A percentile compares a stretch with the other conserved stretches of the same genome.
Conservation (phyloP, 2,888 invertebrate species). For the Drosophila sordidula region DNA sequence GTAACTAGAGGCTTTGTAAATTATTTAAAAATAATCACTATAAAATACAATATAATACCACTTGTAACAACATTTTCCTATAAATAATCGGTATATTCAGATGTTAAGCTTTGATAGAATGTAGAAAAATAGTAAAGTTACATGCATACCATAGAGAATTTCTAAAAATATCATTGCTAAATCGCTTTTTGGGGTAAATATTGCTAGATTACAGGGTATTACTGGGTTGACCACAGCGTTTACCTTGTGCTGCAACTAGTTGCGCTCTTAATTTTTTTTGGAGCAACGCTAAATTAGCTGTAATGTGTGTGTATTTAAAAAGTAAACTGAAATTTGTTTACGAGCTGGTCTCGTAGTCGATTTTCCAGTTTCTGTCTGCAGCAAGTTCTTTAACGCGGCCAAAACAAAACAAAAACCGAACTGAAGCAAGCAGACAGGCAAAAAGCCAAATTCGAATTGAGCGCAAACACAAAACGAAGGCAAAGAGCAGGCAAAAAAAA, state of each 20-base stretch:
- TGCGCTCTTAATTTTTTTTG: conserved; percentile 42
- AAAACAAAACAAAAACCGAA: conserved; percentile 41
- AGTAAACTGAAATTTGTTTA: conserved; percentile 64
- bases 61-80: too few relatives aligned
- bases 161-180: too few relatives aligned
- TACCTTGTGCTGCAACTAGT: conserved; percentile 10
- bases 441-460: conserved; percentile 52
- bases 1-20: too few relatives aligned
- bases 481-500: conserved; percentile 32
- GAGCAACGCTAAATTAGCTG: conserved; percentile 58
- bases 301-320: conserved; percentile 53
- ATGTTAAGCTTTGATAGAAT: too few relatives aligned
- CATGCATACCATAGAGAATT: too few relatives aligned
- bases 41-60: too few relatives aligned
- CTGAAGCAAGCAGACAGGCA: conserved; percentile 22
- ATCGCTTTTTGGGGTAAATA: neutral
- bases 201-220: conserved; percentile 21
- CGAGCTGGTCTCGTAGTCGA: conserved; percentile 40
- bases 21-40: too few relatives aligned
- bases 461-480: conserved; percentile 44
- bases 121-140: too few relatives aligned
- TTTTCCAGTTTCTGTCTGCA: conserved; percentile 55
- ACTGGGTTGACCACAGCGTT: neutral
- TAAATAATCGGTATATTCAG: conserved; percentile 6
- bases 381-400: conserved; percentile 71